A percentile compares a stretch with the other conserved stretches of the same genome.
Conservation (phyloP, 2,888 invertebrate genomes). For the Lasioglossum oenotherae region DNA sequence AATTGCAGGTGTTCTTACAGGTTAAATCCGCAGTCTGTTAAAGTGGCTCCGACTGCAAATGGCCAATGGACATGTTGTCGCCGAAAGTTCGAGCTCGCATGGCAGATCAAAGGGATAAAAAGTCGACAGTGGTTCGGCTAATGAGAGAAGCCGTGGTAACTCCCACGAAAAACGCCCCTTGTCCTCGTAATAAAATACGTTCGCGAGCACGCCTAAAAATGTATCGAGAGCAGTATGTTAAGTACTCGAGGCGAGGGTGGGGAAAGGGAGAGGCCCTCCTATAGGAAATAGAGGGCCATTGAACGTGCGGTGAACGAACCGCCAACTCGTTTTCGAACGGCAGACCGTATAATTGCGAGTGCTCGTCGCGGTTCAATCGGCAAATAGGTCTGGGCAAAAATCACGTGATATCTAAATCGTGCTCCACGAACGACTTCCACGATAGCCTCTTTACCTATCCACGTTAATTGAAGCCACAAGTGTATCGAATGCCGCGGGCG, state of each 20-base stretch:
- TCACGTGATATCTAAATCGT: conserved; percentile 60
- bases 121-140: background rate
- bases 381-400: conserved; percentile 60
- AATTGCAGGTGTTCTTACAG: background rate
- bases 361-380: conserved; percentile 68
- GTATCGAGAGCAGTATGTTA: conserved; percentile 63
- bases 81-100: background rate
- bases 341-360: conserved; percentile 65
- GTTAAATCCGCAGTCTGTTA: too few species aligned
- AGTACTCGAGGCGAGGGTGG: conserved; percentile 29
- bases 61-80: background rate
- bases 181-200: conserved; percentile 40
- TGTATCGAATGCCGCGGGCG: conserved; percentile 29
- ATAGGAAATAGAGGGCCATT: conserved; percentile 55
- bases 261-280: background rate
- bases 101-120: background rate
- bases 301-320: conserved; percentile 64
- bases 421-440: conserved; percentile 56
- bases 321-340: conserved; percentile 69
- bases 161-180: background rate
- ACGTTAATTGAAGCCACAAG: conserved; percentile 61
- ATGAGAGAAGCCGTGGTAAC: background rate
- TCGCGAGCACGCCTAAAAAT: conserved; percentile 57
- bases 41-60: too few species aligned
- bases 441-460: conserved; percentile 26